Conservation (phyloP, 1,140 invertebrate genomes). For the Formica selysi region DNA sequence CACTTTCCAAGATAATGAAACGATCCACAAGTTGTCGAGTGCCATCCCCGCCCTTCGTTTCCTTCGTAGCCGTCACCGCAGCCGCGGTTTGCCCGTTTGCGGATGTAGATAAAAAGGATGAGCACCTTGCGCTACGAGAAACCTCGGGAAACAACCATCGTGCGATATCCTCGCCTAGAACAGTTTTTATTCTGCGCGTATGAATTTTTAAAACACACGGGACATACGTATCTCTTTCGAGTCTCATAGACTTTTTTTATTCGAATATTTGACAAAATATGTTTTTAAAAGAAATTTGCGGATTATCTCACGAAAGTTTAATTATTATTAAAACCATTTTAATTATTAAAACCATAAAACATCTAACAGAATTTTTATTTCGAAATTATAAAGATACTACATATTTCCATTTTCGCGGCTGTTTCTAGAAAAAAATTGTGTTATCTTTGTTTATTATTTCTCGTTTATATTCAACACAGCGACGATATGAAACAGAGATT, state of each 20-base stretch:
- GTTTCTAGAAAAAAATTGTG: not conserved
- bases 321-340: not conserved
- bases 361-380: not conserved
- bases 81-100: conserved; percentile 11
- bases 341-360: not conserved
- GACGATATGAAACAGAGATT: not conserved
- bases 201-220: not conserved
- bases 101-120: conserved; percentile 36
- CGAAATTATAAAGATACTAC: not conserved
- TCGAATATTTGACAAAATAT: not conserved
- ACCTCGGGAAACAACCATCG: not conserved
- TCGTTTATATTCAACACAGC: not conserved
- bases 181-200: not conserved
- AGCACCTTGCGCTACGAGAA: not conserved
- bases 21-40: conserved; percentile 83
- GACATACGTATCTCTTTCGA: not conserved
- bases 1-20: conserved; percentile 82
- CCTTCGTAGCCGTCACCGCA: not conserved
- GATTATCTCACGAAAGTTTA: not conserved
- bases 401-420: not conserved
- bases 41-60: conserved; percentile 28
- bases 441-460: not conserved
- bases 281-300: not conserved
- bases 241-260: not conserved
- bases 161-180: not conserved